Percentiles rank a stretch among this genome's conserved stretches.
Conservation (phyloP, 2,113 vertebrate species). For the Triplophysa dalaica region DNA sequence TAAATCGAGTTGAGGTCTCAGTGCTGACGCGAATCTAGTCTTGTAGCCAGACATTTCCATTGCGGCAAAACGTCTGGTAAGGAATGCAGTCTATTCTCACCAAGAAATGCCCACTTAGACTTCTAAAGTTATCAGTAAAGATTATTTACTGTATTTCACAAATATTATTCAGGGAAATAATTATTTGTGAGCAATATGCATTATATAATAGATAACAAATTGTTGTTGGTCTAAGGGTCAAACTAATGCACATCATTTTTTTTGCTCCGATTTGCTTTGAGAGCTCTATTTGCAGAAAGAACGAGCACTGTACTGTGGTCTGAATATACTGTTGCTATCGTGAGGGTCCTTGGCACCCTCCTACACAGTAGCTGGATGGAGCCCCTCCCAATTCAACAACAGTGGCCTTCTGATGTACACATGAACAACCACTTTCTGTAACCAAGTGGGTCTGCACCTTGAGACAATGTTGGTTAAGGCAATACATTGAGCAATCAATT, state of each 20-base stretch:
- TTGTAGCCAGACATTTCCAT: not conserved
- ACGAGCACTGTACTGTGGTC: not conserved
- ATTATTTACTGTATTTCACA: too few species aligned
- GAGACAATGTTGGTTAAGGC: not conserved
- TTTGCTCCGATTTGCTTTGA: not conserved
- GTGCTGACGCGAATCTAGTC: not conserved
- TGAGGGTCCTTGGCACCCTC: conserved; percentile 20
- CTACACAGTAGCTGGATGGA: not conserved
- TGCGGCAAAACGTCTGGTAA: not conserved
- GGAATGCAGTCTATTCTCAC: not conserved
- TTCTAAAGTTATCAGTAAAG: too few species aligned
- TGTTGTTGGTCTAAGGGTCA: too few species aligned
- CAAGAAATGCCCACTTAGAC: not conserved
- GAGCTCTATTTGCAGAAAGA: not conserved
- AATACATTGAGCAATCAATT: not conserved
- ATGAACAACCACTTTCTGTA: not conserved
- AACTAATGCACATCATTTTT: too few species aligned
- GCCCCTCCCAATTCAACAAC: too few species aligned
- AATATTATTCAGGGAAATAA: too few species aligned
- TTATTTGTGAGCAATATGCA: too few species aligned
- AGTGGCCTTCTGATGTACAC: not conserved
- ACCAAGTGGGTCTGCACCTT: not conserved
- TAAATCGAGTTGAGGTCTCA: not conserved
- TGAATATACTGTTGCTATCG: conserved; percentile 4
- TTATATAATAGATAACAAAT: too few species aligned